A percentile compares a stretch with the other conserved stretches of the same genome.
Conservation (phyloP, 2,888 invertebrate genomes). For the Spicauda simplicius region DNA sequence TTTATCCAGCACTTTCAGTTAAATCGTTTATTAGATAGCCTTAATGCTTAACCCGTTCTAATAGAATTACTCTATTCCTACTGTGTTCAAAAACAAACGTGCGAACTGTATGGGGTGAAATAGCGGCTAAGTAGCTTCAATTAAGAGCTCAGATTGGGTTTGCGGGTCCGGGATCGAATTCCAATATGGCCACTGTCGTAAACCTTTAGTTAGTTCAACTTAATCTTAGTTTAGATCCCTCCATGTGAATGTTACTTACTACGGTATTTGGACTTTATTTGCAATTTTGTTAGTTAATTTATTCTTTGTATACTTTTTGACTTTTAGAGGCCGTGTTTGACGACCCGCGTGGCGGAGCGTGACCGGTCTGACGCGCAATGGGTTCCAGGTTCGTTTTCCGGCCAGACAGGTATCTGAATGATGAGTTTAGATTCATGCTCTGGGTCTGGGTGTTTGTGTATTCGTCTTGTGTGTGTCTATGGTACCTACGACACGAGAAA, state of each 20-base stretch:
- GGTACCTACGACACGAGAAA: too few species aligned
- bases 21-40: neutral
- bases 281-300: neutral
- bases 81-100: neutral
- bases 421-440: too few species aligned
- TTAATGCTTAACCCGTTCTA: neutral
- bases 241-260: neutral
- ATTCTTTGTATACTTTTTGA: too few species aligned
- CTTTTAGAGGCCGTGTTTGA: too few species aligned
- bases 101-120: slow-evolving; percentile 14
- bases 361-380: too few species aligned
- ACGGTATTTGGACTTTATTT: neutral
- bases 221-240: slow-evolving; percentile 33
- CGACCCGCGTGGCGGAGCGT: too few species aligned
- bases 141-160: slow-evolving; percentile 31
- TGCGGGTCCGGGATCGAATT: slow-evolving; percentile 35
- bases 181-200: slow-evolving; percentile 36
- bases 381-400: too few species aligned
- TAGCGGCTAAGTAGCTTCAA: slow-evolving; percentile 27
- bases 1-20: too few species aligned
- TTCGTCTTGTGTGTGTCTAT: too few species aligned
- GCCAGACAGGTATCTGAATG: too few species aligned
- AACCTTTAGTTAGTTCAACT: slow-evolving; percentile 33
- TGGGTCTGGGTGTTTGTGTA: too few species aligned
- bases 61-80: neutral